These are phyloP conservation scores for Ceraclea dissimilis DNA, from an alignment of 2,888 invertebrate species.

Conservation along the genomic window DNA sequence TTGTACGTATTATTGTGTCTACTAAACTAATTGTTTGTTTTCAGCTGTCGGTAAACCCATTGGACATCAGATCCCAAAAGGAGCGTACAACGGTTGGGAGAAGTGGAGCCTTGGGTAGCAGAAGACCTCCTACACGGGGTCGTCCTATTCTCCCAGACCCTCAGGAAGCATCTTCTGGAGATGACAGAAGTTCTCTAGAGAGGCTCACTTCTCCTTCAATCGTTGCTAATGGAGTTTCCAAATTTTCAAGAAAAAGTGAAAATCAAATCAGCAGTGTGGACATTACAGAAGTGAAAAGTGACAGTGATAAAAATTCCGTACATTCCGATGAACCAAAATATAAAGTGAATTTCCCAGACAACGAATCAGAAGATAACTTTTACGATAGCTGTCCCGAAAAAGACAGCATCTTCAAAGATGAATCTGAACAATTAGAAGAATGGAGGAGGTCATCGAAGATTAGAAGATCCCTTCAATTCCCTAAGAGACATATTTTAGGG, in stretches of 20 bases:
- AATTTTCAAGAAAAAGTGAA: conserved; percentile 6
- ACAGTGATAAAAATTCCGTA: conserved; percentile 19
- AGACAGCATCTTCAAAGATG: conserved; percentile 25
- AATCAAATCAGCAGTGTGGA: conserved; percentile 9
- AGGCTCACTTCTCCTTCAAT: conserved; percentile 20
- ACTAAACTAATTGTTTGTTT: conserved; percentile 27
- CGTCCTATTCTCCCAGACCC: conserved; percentile 27
- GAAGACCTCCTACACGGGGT: conserved; percentile 45
- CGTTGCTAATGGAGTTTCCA: conserved; percentile 17
- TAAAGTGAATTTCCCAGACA: conserved; percentile 19
- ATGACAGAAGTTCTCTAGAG: conserved; percentile 3
- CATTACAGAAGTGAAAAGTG: conserved; percentile 18
- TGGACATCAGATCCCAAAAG: conserved; percentile 45
- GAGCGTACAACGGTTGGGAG: conserved; percentile 44
- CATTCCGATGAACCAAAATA: conserved; percentile 14
- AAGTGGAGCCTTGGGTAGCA: conserved; percentile 38
- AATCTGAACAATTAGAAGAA: conserved; percentile 32
- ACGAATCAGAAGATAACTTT: conserved; percentile 23
- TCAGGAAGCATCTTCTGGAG: conserved; percentile 29
- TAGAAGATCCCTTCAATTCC: conserved; percentile 60
- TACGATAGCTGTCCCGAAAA: conserved; percentile 26
- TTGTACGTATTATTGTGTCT: not conserved
- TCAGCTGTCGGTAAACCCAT: conserved; percentile 41
- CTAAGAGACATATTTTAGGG: conserved; percentile 28
- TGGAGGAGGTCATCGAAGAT: conserved; percentile 60